These are phyloP conservation scores for Macroramphosus scolopax DNA, from an alignment of 2,797 vertebrate species.

Conservation along the genomic window DNA sequence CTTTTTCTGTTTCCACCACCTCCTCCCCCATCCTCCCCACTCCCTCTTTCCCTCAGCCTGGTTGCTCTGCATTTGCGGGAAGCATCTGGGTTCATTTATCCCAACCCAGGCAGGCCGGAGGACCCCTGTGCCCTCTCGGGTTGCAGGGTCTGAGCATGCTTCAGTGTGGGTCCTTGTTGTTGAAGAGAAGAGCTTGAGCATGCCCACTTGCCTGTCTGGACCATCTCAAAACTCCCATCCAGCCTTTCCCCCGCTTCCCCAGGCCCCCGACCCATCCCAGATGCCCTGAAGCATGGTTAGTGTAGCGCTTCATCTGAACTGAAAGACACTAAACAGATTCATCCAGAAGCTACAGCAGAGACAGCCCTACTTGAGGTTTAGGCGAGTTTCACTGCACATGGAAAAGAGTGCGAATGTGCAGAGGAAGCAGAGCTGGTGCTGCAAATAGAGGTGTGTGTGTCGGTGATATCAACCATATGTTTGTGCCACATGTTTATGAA, in stretches of 20 bases:
- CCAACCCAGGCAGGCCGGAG: constrained; percentile 59
- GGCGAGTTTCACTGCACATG: constrained; percentile 57
- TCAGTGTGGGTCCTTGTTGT: constrained; percentile 87
- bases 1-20: constrained; percentile 41
- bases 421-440: constrained; percentile 17
- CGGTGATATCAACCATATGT: constrained; percentile 10
- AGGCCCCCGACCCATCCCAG: constrained; percentile 81
- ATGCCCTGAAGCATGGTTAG: constrained; percentile 89
- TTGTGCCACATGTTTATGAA: constrained; percentile 29
- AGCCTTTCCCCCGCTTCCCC: constrained; percentile 52
- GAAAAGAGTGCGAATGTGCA: constrained; percentile 30
- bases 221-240: constrained; percentile 85
- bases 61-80: constrained; percentile 73
- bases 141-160: constrained; percentile 82
- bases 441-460: constrained; percentile 7
- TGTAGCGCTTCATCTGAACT: constrained; percentile 90
- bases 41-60: constrained; percentile 52
- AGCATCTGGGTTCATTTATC: constrained; percentile 98
- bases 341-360: constrained; percentile 82
- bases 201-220: constrained; percentile 79
- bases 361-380: constrained; percentile 74
- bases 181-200: constrained; percentile 71
- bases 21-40: constrained; percentile 6
- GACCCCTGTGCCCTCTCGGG: constrained; percentile 82
- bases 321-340: constrained; percentile 94